These are phyloP conservation scores for Chionomys nivalis DNA, from an alignment of 2,113 vertebrate species.

Conservation along the genomic window DNA sequence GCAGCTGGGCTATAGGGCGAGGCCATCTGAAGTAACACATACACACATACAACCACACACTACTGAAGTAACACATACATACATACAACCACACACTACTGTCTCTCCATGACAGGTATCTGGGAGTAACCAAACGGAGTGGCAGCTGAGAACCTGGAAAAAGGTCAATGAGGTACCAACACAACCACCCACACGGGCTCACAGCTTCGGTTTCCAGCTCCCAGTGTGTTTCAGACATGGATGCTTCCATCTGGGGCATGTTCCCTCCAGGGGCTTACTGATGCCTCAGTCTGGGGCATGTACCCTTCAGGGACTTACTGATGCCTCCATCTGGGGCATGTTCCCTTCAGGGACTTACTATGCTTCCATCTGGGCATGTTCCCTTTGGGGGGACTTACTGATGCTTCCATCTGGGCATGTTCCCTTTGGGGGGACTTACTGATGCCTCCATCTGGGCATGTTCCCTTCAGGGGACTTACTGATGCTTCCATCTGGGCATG, in stretches of 20 bases:
- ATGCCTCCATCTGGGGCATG: too few species aligned
- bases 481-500: too few species aligned
- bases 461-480: too few species aligned
- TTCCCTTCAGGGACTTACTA: too few species aligned
- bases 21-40: neutral
- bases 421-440: too few species aligned
- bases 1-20: neutral
- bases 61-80: neutral
- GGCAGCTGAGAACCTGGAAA: neutral
- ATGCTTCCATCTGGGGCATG: neutral
- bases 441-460: too few species aligned
- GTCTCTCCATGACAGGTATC: neutral
- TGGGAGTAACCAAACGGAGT: neutral
- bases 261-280: neutral
- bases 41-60: neutral
- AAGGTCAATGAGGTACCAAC: neutral
- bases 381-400: neutral
- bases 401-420: too few species aligned
- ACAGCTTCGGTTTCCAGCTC: neutral
- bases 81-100: neutral
- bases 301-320: too few species aligned
- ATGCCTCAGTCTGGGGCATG: neutral
- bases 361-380: too few species aligned
- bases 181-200: neutral
- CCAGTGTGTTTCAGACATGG: neutral